Percentiles rank a stretch among this genome's conserved stretches.
Evolutionary conservation across 2,888 invertebrate species (phyloP).

Genomic region (Baronia brevicornis): DNA sequence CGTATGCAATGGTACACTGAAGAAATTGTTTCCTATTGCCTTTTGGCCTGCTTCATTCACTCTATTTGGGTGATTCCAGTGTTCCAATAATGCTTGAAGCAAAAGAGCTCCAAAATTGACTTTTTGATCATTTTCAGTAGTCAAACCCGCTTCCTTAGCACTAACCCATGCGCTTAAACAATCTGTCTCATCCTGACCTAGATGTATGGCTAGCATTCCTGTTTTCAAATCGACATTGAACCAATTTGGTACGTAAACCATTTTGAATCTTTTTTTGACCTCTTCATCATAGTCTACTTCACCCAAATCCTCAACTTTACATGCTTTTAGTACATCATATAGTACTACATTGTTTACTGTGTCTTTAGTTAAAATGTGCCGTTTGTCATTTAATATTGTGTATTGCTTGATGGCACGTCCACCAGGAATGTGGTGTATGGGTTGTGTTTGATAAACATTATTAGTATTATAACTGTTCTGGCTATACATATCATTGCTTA

Average conservation of each 20-base stretch:
- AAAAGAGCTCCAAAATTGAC: slow-evolving; percentile 97
- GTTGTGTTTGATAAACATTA: slow-evolving; percentile 75
- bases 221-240: slow-evolving; percentile 99
- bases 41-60: slow-evolving; percentile 82
- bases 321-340: slow-evolving; percentile 94
- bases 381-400: slow-evolving; percentile 94
- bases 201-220: slow-evolving; percentile 97
- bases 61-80: slow-evolving; percentile 88
- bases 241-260: slow-evolving; percentile 98
- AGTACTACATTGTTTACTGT: slow-evolving; percentile 87
- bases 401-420: slow-evolving; percentile 96
- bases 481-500: slow-evolving; percentile 56
- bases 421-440: slow-evolving; percentile 81
- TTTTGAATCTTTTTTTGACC: slow-evolving; percentile 91
- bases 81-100: slow-evolving; percentile 94
- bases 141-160: slow-evolving; percentile 93
- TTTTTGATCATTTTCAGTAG: slow-evolving; percentile 86
- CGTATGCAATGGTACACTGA: slow-evolving; percentile 95
- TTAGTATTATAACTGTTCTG: slow-evolving; percentile 73
- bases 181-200: slow-evolving; percentile 97
- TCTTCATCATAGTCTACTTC: slow-evolving; percentile 94
- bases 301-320: slow-evolving; percentile 93
- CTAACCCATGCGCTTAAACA: slow-evolving; percentile 99
- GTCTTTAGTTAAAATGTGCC: slow-evolving; percentile 97
- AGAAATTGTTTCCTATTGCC: slow-evolving; percentile 84